Evolutionary conservation across 35 echinoderm and acorn worm genomes (phyloP), one percentile per base, ranked within the genome.

Genomic region (Acanthaster planci): DNA sequence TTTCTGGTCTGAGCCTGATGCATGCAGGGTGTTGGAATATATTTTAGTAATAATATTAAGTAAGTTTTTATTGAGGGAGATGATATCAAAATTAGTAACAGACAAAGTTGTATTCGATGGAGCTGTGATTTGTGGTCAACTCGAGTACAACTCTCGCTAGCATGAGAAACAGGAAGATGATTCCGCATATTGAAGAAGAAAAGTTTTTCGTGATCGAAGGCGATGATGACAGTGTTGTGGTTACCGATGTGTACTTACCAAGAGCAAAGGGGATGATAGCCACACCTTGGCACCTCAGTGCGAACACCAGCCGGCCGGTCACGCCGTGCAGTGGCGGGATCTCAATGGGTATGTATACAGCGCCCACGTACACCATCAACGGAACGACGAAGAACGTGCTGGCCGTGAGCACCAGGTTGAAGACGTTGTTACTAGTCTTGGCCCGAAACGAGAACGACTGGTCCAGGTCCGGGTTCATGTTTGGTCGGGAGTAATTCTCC

Each of bases 381-480:
- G 64, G 64, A 19, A 72, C 64, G 18, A 72, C 34, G 64, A 72
- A 72, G 64, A 72, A 72, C 26, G 64, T 72, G 30, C 64, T 35
- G 23, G 34, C 23, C 23, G 64, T 72, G 2, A 72, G 23, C 23
- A 72, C 34, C 64, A 72, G 14, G 34, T 34, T 34, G 29, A 72
- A 72, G 64, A 72, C 64, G 34, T 72, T 72, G 21, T 27, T 21
- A 2, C 64, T 19, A 6, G 64, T 29, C 64, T 72, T 72, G 64
- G 64, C 64, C 23, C 30, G 18, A 26, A 72, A 72, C 64, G 22
- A 26, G 64, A 72, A 72, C 21, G 64, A 72, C 12, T 26, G 18
- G 64, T 72, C 64, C 18, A 72, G 15, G 7, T 72, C 64, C 26
- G 64, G 64, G 3, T 35, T 72, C 64, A 29, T 72, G 64, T 72